Evolutionary conservation across 2,113 vertebrate genomes (phyloP), one percentile per base, ranked within the genome.

Genomic region (Eptesicus fuscus): DNA sequence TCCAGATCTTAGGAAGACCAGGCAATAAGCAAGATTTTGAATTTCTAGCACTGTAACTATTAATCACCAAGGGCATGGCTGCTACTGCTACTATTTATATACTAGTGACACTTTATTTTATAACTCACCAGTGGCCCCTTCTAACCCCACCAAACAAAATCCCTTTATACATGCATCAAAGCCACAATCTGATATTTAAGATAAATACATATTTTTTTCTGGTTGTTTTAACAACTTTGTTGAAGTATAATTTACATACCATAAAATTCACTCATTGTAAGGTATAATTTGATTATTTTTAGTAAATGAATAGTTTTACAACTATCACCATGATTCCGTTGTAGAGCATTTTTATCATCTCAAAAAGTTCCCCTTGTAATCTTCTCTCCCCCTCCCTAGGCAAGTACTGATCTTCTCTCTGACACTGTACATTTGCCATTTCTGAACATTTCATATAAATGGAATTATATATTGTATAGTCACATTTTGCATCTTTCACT

Each of bases 21-120:
- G 30, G 67, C 76, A 49, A 2, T 61, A 97, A 94, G 92, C 40
- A 97, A 84, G 51, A 90, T 97, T 97, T 97, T 98, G 94, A 95
- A 92, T 69, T 90, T 90, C 53, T 89, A 85, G 87, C 59, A 28
- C 70, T 84, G 32, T 14, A 95, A 83, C 32, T 67, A 53, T 69
- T 90, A 47, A 94, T 93, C 30, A 84, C 37, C 28, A 47, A 53
- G n/a, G 44, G 32, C 67, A 77, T 88, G 76, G 65, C 18, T 89
- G 30, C 65, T 35, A 47, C 17, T 70, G 37, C 37, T 93, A 65
- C n/a, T 89, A 69, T 59, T 91, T 61, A 71, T 73, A 56, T 76
- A 59, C 83, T 83, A 79, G 47, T 77, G 51, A 23, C 22, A 53
- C 83, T 89, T 94, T 76, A 78, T 87, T 74, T 91, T 90, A 7